Conservation (phyloP, 2,888 invertebrate species). For the Chloroclysta siterata region DNA sequence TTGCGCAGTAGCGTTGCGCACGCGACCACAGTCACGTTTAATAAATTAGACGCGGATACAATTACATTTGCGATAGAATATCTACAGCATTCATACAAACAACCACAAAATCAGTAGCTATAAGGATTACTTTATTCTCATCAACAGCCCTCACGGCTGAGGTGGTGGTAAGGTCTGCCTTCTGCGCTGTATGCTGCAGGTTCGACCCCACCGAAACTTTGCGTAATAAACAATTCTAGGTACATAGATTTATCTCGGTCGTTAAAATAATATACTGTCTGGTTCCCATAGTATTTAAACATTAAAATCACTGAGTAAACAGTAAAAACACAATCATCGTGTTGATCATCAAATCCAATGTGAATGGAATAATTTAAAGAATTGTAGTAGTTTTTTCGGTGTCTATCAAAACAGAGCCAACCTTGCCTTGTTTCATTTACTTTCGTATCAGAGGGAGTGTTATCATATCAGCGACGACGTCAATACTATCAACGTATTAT, state of each 20-base stretch:
- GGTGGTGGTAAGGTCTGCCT: no score
- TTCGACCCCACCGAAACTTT: no score
- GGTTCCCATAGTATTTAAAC: no score
- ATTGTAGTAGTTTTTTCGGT: background rate
- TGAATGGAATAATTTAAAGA: no score
- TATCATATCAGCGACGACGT: conserved; percentile 29
- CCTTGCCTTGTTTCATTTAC: background rate
- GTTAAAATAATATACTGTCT: no score
- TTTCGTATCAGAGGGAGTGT: conserved; percentile 13
- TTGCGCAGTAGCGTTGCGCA: conserved; percentile 42
- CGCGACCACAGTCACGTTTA: conserved; percentile 54
- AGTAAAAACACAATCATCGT: no score
- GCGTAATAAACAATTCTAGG: no score
- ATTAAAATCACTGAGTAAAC: no score
- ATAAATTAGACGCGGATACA: conserved; percentile 50
- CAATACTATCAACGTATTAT: conserved; percentile 32
- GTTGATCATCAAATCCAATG: no score
- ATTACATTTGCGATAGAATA: conserved; percentile 41
- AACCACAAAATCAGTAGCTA: conserved; percentile 9
- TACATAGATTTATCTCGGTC: no score
- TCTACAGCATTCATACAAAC: conserved; percentile 20
- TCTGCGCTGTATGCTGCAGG: no score
- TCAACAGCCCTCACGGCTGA: no score
- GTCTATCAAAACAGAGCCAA: background rate
- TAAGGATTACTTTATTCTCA: background rate